A percentile compares a stretch with the other conserved stretches of the same genome.
phyloP scores from a whole-genome alignment of 2,797 vertebrate genomes.

The Percopsis omiscomaycus region DNA sequence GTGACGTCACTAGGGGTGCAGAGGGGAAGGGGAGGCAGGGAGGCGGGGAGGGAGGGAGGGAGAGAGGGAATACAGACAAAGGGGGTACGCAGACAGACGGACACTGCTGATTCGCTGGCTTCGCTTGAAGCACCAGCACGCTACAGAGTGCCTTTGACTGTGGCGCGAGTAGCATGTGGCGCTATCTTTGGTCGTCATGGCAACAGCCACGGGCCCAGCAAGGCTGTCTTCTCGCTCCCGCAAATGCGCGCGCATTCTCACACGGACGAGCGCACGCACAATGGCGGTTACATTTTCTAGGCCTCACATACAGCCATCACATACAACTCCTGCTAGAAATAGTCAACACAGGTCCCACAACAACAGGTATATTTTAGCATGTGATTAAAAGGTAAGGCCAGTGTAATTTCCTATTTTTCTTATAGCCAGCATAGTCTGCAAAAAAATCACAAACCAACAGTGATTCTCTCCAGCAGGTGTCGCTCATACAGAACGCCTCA shows the following conservation, averaged over 20 bases:
- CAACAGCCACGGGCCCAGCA: constrained; percentile 74
- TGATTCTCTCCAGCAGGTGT: no score
- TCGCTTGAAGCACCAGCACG: neutral
- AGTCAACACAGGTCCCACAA: constrained; percentile 5
- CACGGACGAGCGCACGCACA: neutral
- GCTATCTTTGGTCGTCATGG: constrained; percentile 75
- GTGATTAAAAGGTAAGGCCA: no score
- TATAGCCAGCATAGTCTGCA: no score
- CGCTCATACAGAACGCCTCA: no score
- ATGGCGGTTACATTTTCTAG: constrained; percentile 29
- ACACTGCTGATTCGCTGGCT: constrained; percentile 9
- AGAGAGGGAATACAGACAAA: constrained; percentile 45
- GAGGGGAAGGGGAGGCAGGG: constrained; percentile 20
- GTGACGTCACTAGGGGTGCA: constrained; percentile 67
- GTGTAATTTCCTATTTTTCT: no score
- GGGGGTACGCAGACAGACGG: constrained; percentile 29
- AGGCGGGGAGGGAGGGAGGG: constrained; percentile 22
- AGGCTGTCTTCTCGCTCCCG: constrained; percentile 50
- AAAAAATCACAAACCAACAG: no score
- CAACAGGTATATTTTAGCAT: no score
- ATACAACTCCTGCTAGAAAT: constrained; percentile 32
- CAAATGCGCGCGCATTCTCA: neutral
- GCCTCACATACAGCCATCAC: constrained; percentile 34
- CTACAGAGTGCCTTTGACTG: constrained; percentile 15
- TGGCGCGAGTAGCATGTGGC: constrained; percentile 28